Evolutionary conservation across 2,888 invertebrate genomes (phyloP).

Genomic region (Diaperis boleti): DNA sequence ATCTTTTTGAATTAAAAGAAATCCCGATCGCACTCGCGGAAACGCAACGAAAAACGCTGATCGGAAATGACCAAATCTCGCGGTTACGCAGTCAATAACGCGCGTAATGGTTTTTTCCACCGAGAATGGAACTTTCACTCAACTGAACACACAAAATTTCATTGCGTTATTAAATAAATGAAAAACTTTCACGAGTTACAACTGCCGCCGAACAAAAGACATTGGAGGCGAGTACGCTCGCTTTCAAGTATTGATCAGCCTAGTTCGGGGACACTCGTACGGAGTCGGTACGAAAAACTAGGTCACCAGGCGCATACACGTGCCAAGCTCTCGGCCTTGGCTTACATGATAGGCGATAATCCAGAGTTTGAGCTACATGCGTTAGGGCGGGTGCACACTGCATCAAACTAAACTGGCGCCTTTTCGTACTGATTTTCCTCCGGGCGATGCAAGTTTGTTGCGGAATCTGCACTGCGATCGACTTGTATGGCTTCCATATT

Average conservation of each 20-base stretch:
- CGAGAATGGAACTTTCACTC: constrained; percentile 5
- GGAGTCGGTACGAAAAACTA: constrained; percentile 52
- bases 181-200: constrained; percentile 25
- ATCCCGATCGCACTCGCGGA: neutral
- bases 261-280: constrained; percentile 53
- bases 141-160: neutral
- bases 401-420: too few species aligned
- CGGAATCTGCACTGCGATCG: too few species aligned
- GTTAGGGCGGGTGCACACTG: neutral
- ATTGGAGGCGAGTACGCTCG: constrained; percentile 48
- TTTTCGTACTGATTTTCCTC: too few species aligned
- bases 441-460: too few species aligned
- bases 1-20: neutral
- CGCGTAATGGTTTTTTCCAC: neutral
- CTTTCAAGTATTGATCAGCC: constrained; percentile 60
- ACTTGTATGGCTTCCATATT: too few species aligned
- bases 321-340: constrained; percentile 59
- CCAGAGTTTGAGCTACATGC: constrained; percentile 31
- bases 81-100: neutral
- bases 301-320: constrained; percentile 61
- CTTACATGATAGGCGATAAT: constrained; percentile 54
- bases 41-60: neutral
- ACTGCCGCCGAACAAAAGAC: constrained; percentile 30
- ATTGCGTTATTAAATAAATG: constrained; percentile 8
- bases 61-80: neutral